These are phyloP conservation scores for Diarsia mendica DNA, from an alignment of 2,888 invertebrate species.

Conservation along the genomic window DNA sequence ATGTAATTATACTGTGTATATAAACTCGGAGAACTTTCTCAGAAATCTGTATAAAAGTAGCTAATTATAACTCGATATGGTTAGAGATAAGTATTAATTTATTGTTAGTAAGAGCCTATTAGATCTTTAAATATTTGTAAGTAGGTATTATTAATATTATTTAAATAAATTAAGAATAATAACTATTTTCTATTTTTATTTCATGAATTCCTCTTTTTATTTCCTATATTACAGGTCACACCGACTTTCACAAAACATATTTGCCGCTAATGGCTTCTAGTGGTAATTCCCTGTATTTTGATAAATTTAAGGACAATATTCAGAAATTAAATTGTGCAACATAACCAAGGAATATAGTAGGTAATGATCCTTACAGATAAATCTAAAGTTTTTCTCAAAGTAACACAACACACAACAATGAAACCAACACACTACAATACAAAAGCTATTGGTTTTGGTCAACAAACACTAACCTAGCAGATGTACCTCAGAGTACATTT, in stretches of 20 bases:
- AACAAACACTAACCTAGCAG: neutral
- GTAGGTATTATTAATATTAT: constrained; percentile 27
- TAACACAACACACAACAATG: no score
- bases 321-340: neutral
- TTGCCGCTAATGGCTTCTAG: neutral
- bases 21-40: constrained; percentile 44
- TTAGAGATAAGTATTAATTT: constrained; percentile 30
- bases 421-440: no score
- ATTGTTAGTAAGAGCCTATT: constrained; percentile 28
- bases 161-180: constrained; percentile 27
- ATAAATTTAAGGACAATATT: neutral
- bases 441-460: neutral
- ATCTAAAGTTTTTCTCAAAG: neutral
- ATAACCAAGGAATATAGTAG: neutral
- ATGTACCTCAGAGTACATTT: neutral
- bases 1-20: neutral
- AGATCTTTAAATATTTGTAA: constrained; percentile 54
- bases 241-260: neutral
- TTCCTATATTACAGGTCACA: neutral
- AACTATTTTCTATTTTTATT: no score
- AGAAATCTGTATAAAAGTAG: constrained; percentile 26
- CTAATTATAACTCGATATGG: neutral
- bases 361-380: neutral
- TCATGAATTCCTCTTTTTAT: neutral
- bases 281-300: neutral